Base-by-base conservation (phyloP, 2,113 vertebrate species). In the Dolichotis patagonum region DNA sequence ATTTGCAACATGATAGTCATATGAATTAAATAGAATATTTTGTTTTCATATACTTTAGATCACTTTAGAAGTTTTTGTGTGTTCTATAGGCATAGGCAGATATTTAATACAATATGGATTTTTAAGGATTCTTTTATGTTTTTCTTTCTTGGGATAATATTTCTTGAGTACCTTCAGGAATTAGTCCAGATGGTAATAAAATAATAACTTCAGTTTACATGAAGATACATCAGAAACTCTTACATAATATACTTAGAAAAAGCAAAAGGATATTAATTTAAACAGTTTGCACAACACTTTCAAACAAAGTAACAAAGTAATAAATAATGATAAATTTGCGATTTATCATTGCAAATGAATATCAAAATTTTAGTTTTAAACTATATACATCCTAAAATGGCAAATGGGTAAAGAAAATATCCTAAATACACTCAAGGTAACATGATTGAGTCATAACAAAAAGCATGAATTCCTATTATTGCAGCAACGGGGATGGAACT, bases 191-290 rank as follows among this genome's bases (percentile, higher is more conserved):
- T 26, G 28, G 46, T 93, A 77, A 62, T 46, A 88, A 85, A 85
- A 71, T 22, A 95, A 19, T 87, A 62, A 56, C 24, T 81, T 85
- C 10, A 73, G 41, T 82, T 32, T 58, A 22, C 32, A 54, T 54
- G 12, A 69, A 5, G 20, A 43, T 54, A 4, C 19, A 62, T 81
- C 35, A 94, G 41, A 97, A 89, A 67, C 12, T 94, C 32, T 81
- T 62, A 49, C 78, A 69, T 91, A 96, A 14, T 62, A 46, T 81
- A 82, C 58, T 85, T 52, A 60, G 92, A 87, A 90, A 90, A 78
- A 60, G 26, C 2, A 62, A 75, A 90, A 90, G 19, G 32, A 58
- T 30, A 81, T 43, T 67, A 41, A 90, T 54, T 83, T 92, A 80
- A 32, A 54, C 7, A 80, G 75, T 82, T 83, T 49, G 6, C 16